A percentile compares a stretch with the other conserved stretches of the same genome.
These are phyloP conservation scores for Odocoileus hemionus DNA, from an alignment of 2,113 vertebrate species.

Conservation along the genomic window DNA sequence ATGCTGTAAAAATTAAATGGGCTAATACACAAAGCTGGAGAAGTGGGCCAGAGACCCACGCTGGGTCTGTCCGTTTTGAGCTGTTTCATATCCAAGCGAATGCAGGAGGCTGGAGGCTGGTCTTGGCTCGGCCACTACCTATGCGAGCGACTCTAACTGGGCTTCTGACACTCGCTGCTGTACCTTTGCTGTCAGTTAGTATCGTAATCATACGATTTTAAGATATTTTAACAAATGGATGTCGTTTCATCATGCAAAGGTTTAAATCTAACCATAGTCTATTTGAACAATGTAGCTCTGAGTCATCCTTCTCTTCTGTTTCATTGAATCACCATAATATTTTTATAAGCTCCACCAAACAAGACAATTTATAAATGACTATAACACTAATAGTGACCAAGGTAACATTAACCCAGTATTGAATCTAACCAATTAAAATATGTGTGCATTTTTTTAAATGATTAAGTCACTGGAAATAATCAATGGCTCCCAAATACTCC, in stretches of 20 bases:
- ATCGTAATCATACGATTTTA: neutral
- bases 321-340: neutral
- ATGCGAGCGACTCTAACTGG: accelerated
- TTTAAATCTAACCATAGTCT: neutral
- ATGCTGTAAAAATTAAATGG: neutral
- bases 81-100: neutral
- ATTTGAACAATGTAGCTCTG: neutral
- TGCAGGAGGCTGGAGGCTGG: neutral
- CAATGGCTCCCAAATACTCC: neutral
- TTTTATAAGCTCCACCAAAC: neutral
- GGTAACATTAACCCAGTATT: neutral
- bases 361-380: neutral
- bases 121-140: neutral
- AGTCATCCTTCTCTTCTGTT: neutral
- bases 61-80: neutral
- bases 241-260: neutral
- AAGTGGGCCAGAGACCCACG: neutral
- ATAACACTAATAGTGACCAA: neutral
- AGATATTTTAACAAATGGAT: neutral
- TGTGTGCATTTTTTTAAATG: neutral
- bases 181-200: neutral
- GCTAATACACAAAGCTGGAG: neutral
- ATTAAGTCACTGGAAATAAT: neutral
- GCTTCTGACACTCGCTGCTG: neutral
- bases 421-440: neutral